Base-by-base conservation (phyloP, 92 coral and sea anemone species). In the Chrysogorgia sp. region DNA sequence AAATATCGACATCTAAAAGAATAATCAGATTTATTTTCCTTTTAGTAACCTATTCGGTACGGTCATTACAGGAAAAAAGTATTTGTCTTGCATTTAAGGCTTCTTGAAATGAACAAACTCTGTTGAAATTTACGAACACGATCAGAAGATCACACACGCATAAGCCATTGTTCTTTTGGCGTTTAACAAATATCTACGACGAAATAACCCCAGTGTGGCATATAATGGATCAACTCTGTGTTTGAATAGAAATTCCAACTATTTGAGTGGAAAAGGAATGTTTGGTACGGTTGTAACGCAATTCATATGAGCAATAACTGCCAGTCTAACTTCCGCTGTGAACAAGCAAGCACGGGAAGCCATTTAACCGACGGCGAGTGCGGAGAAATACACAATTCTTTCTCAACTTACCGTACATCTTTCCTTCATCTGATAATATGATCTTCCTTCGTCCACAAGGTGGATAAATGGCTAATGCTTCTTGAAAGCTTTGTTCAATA, bases 361-460 rank as follows among this genome's bases (percentile, higher is more conserved):
- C 25, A 40, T 25, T 65, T 65, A 23, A 49, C n/a, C n/a, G 26
- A 1, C 1, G 2, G 7, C 33, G 17, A 40, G 52, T 10, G 1
- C 8, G 29, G 8, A 65, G 14, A 65, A 25, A 34, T 6, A 28
- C 13, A 1, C 13, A 6, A 1, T 20, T 64, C 2, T 64, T 35
- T 4, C 2, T n/a, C n/a, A 34, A 62, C 99, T 86, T 79, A 96
- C 99, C 99, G 66, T 96, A 96, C 99, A 96, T 96, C 63, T 96
- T 96, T 50, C 99, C 99, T 63, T 96, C 99, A 50, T 96, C 99
- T 17, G 99, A 96, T 58, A 94, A 90, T 34, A 94, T 94, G 52
- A 94, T 94, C 89, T 94, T 94, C 49, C 98, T 82, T 56, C 98
- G 82, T 68, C 98, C 98, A 89, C 98, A 94, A 22, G 98, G 98